Conservation (phyloP, 2,113 vertebrate genomes). For the Oreochromis niloticus region DNA sequence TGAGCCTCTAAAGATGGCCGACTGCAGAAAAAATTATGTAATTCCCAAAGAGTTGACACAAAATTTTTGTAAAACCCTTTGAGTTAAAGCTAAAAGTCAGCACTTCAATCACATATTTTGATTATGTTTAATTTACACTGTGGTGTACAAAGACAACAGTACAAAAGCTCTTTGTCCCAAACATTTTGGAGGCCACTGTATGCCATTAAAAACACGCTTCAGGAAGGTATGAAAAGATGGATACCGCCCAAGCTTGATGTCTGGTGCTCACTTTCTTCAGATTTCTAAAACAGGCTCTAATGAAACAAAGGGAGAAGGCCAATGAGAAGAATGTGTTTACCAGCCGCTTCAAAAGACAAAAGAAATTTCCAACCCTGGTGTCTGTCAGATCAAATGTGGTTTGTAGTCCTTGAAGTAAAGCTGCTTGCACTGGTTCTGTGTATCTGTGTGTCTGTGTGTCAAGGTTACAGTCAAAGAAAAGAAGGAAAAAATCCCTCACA, state of each 20-base stretch:
- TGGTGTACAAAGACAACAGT: not conserved
- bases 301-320: not conserved
- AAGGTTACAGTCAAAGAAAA: not conserved
- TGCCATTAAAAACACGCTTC: not conserved
- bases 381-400: not conserved
- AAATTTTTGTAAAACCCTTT: not conserved
- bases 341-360: not conserved
- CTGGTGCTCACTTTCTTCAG: not conserved
- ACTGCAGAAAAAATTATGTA: not conserved
- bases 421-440: not conserved
- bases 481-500: not conserved
- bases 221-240: not conserved
- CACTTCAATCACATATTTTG: not conserved
- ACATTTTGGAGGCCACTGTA: not conserved
- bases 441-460: not conserved
- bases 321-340: not conserved
- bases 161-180: not conserved
- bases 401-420: not conserved
- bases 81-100: not conserved
- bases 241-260: not conserved
- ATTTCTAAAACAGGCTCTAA: not conserved
- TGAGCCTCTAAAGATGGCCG: not conserved
- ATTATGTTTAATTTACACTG: not conserved
- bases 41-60: not conserved
- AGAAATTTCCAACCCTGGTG: conserved; percentile 10